Percentiles rank a stretch among this genome's conserved stretches.
Evolutionary conservation across 2,797 vertebrate genomes (phyloP).

Genomic region (Myotis vivesi): DNA sequence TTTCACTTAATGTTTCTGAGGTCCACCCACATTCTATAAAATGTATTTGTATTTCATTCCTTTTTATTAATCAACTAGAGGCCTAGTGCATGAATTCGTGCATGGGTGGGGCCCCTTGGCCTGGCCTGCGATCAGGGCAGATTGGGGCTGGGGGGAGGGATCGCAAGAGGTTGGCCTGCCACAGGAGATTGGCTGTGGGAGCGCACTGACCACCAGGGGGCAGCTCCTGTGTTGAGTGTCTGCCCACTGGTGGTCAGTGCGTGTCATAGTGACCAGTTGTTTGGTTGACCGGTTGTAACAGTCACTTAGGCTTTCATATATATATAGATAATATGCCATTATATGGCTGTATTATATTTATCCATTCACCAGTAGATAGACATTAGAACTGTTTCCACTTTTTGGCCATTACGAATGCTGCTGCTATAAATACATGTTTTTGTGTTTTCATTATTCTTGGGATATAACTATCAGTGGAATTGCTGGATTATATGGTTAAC

Average conservation of each 20-base stretch:
- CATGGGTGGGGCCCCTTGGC: no score
- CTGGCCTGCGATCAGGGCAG: no score
- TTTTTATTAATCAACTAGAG: not conserved
- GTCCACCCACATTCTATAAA: not conserved
- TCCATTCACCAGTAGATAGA: not conserved
- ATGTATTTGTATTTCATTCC: not conserved
- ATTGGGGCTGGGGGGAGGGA: no score
- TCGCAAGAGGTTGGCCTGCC: no score
- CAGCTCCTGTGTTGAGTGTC: no score
- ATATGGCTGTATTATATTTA: not conserved
- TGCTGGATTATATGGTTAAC: not conserved
- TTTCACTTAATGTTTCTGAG: constrained; percentile 17
- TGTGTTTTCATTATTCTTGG: not conserved
- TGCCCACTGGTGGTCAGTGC: no score
- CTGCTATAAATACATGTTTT: not conserved
- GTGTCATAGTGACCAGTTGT: no score
- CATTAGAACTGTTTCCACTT: not conserved
- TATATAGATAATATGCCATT: not conserved
- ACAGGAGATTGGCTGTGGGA: no score
- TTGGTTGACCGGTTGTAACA: no score
- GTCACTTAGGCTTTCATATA: no score
- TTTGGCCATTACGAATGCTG: not conserved
- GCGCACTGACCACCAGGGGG: no score
- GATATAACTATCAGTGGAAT: not conserved
- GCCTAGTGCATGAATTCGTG: no score